Conservation (phyloP, 2,113 vertebrate genomes). For the Uropsilus gracilis region DNA sequence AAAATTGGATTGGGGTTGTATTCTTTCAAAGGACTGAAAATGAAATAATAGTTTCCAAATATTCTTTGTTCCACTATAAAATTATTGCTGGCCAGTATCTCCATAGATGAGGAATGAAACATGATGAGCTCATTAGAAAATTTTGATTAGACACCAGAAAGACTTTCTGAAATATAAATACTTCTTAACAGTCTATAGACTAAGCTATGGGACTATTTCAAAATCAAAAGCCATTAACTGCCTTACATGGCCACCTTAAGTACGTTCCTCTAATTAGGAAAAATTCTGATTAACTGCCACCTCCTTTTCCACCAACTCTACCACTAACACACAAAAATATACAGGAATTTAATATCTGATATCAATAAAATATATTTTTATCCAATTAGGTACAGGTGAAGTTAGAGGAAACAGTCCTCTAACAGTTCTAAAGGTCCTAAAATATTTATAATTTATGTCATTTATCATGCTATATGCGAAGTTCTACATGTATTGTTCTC, state of each 20-base stretch:
- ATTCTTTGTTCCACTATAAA: not conserved
- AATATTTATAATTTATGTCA: not conserved
- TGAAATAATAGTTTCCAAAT: not conserved
- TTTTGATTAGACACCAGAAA: constrained; percentile 24
- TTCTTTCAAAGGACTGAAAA: not conserved
- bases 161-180: not conserved
- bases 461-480: not conserved
- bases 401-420: not conserved
- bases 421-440: not conserved
- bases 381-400: not conserved
- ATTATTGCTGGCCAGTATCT: not conserved
- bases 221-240: not conserved
- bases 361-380: not conserved
- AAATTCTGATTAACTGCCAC: not conserved
- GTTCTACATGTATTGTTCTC: not conserved
- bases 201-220: not conserved
- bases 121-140: not conserved
- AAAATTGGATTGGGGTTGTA: not conserved
- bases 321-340: not conserved
- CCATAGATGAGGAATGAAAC: not conserved
- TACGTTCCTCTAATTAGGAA: not conserved
- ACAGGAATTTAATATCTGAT: not conserved
- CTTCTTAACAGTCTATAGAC: not conserved
- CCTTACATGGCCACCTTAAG: not conserved
- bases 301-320: not conserved